These are phyloP conservation scores for Staurois parvus DNA, from an alignment of 2,797 vertebrate species.

Conservation along the genomic window DNA sequence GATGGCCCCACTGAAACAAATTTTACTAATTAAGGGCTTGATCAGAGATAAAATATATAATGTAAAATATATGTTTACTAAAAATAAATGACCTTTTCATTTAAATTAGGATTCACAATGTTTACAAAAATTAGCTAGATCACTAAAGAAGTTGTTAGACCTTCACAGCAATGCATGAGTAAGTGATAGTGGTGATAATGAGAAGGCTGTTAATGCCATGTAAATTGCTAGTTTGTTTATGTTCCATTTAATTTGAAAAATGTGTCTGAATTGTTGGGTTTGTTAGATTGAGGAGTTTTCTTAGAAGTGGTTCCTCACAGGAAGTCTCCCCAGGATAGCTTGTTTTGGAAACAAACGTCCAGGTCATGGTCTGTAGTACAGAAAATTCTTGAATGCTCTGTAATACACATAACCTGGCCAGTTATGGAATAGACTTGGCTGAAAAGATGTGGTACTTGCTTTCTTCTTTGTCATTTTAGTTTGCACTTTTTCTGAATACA, in stretches of 20 bases:
- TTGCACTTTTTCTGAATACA: no score
- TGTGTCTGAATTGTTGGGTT: background rate
- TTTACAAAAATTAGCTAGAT: no score
- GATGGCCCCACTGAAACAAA: no score
- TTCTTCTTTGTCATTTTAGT: no score
- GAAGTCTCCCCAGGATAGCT: conserved; percentile 10
- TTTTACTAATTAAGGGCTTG: no score
- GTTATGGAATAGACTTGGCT: background rate
- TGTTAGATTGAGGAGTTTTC: background rate
- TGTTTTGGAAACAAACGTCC: background rate
- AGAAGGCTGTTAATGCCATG: conserved; percentile 12
- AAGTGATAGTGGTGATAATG: background rate
- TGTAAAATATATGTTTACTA: no score
- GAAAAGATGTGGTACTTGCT: background rate
- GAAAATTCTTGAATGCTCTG: background rate
- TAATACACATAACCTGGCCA: background rate
- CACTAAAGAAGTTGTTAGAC: background rate
- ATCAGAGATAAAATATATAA: no score
- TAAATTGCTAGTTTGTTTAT: conserved; percentile 16
- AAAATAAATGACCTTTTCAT: no score
- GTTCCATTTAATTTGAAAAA: background rate
- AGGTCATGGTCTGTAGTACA: no score
- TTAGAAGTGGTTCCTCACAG: background rate
- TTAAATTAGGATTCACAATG: no score
- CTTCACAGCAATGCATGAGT: conserved; percentile 3